Conservation (phyloP, 2,113 vertebrate species). For the Ciconia maguari region DNA sequence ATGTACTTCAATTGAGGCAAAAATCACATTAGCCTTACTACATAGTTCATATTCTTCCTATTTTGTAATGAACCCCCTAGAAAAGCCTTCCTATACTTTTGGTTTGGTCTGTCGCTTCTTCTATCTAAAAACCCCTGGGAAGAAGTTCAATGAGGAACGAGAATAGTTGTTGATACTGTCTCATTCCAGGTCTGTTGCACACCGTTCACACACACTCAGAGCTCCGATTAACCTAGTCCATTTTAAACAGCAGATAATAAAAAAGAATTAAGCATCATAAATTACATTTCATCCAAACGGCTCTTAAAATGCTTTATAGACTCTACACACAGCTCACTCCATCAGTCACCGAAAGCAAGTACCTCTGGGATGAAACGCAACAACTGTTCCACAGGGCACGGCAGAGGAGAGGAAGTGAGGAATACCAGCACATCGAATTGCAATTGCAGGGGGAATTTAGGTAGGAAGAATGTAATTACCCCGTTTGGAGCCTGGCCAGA, state of each 20-base stretch:
- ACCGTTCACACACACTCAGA: background rate
- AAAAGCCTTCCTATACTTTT: background rate
- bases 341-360: conserved; percentile 55
- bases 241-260: conserved; percentile 4
- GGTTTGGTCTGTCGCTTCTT: background rate
- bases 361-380: conserved; percentile 63
- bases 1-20: background rate
- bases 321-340: conserved; percentile 21
- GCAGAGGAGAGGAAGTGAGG: conserved; percentile 66
- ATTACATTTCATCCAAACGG: conserved; percentile 28
- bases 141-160: background rate
- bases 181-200: background rate
- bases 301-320: conserved; percentile 27
- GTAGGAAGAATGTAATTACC: conserved; percentile 74
- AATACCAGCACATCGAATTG: conserved; percentile 72
- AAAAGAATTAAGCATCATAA: background rate
- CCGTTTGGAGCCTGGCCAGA: conserved; percentile 64
- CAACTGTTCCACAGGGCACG: conserved; percentile 59
- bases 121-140: background rate
- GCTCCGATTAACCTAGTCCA: background rate
- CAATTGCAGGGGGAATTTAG: conserved; percentile 73
- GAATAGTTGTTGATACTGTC: background rate
- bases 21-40: background rate
- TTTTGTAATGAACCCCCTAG: background rate
- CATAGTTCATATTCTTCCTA: background rate